phyloP scores from a whole-genome alignment of 2,888 invertebrate species.

The Tromatobia lineatoria region DNA sequence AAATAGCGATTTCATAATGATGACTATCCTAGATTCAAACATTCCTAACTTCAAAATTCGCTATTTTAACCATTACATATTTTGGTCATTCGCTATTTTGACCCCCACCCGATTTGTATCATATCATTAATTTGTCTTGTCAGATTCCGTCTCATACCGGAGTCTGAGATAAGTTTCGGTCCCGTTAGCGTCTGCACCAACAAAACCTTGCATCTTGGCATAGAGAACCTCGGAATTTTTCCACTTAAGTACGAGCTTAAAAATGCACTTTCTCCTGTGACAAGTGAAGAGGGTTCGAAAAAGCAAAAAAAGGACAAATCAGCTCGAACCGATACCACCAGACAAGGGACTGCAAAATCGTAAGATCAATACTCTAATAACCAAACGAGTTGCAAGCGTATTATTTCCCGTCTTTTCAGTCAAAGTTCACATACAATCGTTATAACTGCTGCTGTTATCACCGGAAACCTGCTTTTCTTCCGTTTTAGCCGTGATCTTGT shows the following conservation, averaged over 20 bases:
- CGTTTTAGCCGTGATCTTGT: slow-evolving; percentile 16
- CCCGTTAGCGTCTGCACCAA: slow-evolving; percentile 87
- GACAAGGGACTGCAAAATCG: slow-evolving; percentile 71
- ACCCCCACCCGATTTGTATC: neutral
- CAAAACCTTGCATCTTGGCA: slow-evolving; percentile 86
- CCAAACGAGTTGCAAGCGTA: no score
- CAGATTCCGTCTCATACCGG: slow-evolving; percentile 88
- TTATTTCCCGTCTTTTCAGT: no score
- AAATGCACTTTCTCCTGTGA: neutral
- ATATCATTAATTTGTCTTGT: neutral
- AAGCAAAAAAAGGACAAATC: slow-evolving; percentile 62
- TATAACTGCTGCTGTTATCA: no score
- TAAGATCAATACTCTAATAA: no score
- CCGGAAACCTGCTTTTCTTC: neutral
- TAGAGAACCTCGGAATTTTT: slow-evolving; percentile 88
- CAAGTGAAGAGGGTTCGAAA: slow-evolving; percentile 51
- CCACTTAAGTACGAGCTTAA: slow-evolving; percentile 86
- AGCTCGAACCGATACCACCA: slow-evolving; percentile 37
- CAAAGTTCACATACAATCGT: no score
- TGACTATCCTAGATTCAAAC: no score
- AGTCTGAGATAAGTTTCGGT: slow-evolving; percentile 88
- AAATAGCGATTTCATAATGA: no score
- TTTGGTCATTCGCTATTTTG: no score
- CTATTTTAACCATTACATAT: no score
- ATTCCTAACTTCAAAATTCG: no score